Percentiles rank a stretch among this genome's conserved stretches.
These are phyloP conservation scores for Latrodectus elegans DNA, from an alignment of 2,888 invertebrate species.

Conservation along the genomic window DNA sequence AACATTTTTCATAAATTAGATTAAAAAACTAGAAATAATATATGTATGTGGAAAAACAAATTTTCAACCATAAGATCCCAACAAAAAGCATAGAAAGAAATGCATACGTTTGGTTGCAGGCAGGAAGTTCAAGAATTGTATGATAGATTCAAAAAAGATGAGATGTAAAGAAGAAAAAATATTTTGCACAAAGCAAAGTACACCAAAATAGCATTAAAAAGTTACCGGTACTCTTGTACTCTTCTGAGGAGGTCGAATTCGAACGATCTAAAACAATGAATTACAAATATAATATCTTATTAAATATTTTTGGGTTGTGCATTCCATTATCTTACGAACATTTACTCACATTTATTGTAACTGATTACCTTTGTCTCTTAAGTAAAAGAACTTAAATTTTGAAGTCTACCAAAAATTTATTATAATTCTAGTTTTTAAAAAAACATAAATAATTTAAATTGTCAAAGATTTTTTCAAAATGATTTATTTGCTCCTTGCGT, in stretches of 20 bases:
- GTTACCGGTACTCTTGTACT: conserved; percentile 52
- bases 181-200: conserved; percentile 16
- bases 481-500: too few relatives aligned
- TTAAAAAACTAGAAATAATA: neutral
- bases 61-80: too few relatives aligned
- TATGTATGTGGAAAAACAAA: neutral
- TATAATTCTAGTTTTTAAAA: too few relatives aligned
- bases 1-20: too few relatives aligned
- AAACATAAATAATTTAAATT: too few relatives aligned
- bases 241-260: conserved; percentile 56
- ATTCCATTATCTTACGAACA: too few relatives aligned
- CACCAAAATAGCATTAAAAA: conserved; percentile 3
- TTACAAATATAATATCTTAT: neutral
- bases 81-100: neutral
- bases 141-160: neutral
- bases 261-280: conserved; percentile 62
- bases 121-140: neutral
- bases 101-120: neutral
- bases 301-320: too few relatives aligned
- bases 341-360: too few relatives aligned
- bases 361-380: too few relatives aligned
- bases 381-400: too few relatives aligned
- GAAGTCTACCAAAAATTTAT: too few relatives aligned
- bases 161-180: neutral
- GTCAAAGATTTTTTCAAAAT: too few relatives aligned